Evolutionary conservation across 2,797 vertebrate species (phyloP).

Genomic region (Prionace glauca): DNA sequence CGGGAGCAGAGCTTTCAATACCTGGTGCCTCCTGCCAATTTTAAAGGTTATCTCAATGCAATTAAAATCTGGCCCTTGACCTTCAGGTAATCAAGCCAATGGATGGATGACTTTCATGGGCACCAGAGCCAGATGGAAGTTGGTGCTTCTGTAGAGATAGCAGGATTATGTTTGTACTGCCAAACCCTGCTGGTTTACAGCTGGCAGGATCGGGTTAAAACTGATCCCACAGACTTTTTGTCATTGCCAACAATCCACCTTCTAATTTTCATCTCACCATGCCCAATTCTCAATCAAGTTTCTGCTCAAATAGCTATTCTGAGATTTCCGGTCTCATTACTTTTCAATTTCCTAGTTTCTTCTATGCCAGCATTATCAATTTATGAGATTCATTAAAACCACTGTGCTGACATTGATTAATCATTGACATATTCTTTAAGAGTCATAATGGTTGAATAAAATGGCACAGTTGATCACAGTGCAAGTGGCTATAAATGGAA

Average conservation of each 20-base stretch:
- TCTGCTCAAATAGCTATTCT: neutral
- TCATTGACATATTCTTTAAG: neutral
- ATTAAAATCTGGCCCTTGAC: neutral
- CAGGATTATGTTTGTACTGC: neutral
- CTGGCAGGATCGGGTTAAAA: neutral
- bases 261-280: neutral
- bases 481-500: neutral
- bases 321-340: neutral
- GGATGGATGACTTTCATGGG: neutral
- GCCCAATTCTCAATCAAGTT: neutral
- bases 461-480: neutral
- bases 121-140: neutral
- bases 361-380: neutral
- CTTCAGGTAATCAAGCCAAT: neutral
- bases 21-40: no score
- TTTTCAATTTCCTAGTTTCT: neutral
- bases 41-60: no score
- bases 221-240: neutral
- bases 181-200: neutral
- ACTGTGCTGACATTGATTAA: neutral
- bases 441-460: neutral
- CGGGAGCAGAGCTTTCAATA: no score
- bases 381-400: constrained; percentile 8
- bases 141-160: neutral
- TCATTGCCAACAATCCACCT: neutral